Evolutionary conservation across 2,113 vertebrate genomes (phyloP).

Genomic region (Eublepharis macularius): DNA sequence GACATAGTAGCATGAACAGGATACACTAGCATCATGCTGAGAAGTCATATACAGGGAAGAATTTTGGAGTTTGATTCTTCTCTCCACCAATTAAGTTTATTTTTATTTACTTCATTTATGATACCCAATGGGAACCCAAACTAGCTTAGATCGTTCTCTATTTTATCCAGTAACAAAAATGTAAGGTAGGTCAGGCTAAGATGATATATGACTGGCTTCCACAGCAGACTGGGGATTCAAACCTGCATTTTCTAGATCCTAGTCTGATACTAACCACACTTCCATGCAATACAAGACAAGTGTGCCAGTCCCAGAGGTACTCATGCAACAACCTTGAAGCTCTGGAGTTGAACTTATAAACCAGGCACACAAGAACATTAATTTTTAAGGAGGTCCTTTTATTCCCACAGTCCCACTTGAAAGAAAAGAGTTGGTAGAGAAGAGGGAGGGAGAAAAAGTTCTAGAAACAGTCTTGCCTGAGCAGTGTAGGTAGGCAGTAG

Average conservation of each 20-base stretch:
- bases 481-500: neutral
- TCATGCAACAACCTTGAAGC: neutral
- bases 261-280: neutral
- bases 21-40: neutral
- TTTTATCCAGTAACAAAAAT: no score
- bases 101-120: no score
- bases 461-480: neutral
- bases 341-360: neutral
- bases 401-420: conserved; percentile 1
- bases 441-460: neutral
- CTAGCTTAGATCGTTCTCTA: no score
- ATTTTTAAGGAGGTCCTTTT: neutral
- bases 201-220: no score
- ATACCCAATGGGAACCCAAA: no score
- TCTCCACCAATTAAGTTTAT: neutral
- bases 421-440: neutral
- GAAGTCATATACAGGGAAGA: neutral
- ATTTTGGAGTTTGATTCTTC: neutral
- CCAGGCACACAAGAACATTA: neutral
- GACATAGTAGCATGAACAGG: neutral
- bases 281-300: neutral
- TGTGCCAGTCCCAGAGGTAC: neutral
- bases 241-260: no score
- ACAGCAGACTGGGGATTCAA: no score
- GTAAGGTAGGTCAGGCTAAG: no score